Evolutionary conservation across 2,888 invertebrate species (phyloP).

Genomic region (Coecobrya sp.): DNA sequence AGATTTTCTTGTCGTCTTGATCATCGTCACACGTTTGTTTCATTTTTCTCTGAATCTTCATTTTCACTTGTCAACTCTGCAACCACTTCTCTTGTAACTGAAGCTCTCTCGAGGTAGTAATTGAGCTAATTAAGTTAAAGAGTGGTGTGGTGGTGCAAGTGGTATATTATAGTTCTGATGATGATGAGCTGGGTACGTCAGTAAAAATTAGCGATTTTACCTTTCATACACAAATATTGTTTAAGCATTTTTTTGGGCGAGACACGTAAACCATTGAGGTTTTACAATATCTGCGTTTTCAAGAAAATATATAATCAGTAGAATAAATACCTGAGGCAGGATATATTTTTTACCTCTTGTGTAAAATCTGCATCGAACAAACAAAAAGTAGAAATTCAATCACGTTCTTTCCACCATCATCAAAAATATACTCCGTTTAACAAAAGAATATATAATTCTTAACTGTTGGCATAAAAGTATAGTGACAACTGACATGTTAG

Average conservation of each 20-base stretch:
- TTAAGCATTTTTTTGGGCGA: not conserved
- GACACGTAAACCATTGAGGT: slow-evolving; percentile 43
- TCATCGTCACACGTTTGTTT: slow-evolving; percentile 37
- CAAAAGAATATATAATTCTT: not conserved
- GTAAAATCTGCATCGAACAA: not conserved
- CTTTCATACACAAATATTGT: not conserved
- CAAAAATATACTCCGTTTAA: not conserved
- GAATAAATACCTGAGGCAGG: not conserved
- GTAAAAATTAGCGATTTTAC: not conserved
- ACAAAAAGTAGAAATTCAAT: slow-evolving; percentile 8
- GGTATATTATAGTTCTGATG: not conserved
- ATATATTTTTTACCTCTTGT: not conserved
- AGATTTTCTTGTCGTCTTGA: not conserved
- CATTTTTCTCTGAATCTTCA: not conserved
- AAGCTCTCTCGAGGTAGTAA: slow-evolving; percentile 23
- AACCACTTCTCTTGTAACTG: not conserved
- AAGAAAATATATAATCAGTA: not conserved
- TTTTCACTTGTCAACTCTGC: slow-evolving; percentile 33
- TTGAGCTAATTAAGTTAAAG: slow-evolving; percentile 50
- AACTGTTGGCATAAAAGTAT: not conserved
- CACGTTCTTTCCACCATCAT: not conserved
- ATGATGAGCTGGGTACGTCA: not conserved
- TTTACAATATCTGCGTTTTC: slow-evolving; percentile 22
- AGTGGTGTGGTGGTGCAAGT: slow-evolving; percentile 40
- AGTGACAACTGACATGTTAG: slow-evolving; percentile 44